phyloP scores from a whole-genome alignment of 2,797 vertebrate species.

The Anniella stebbinsi region DNA sequence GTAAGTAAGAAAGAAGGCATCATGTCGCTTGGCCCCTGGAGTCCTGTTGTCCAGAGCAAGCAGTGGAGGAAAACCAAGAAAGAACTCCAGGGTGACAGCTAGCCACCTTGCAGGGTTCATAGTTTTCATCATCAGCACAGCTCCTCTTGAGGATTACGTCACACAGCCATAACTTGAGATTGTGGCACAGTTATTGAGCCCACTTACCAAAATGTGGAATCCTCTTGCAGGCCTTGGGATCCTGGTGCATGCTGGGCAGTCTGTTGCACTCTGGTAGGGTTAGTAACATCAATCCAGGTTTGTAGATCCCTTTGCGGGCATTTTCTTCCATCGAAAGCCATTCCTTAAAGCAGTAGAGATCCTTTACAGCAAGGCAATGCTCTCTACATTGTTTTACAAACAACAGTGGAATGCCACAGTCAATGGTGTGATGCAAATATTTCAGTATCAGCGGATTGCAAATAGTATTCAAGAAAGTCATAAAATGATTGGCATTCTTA shows the following conservation, averaged over 20 bases:
- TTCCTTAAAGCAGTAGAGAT: conserved; percentile 95
- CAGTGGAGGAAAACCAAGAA: neutral
- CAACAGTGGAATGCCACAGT: conserved; percentile 70
- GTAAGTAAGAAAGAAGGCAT: too few species aligned
- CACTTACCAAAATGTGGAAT: conserved; percentile 90
- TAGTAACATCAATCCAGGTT: conserved; percentile 77
- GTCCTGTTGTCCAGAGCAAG: neutral
- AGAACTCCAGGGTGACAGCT: neutral
- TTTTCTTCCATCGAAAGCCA: conserved; percentile 87
- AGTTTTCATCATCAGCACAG: neutral
- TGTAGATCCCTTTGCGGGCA: conserved; percentile 80
- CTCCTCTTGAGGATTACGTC: neutral
- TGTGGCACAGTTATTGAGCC: neutral
- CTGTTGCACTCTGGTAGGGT: conserved; percentile 87
- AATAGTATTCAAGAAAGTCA: conserved; percentile 27
- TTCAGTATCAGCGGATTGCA: conserved; percentile 43
- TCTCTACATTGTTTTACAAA: conserved; percentile 84
- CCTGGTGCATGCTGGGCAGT: conserved; percentile 87
- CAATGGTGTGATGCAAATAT: conserved; percentile 44
- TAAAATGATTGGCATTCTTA: neutral
- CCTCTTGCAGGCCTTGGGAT: conserved; percentile 84
- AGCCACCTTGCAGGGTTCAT: neutral
- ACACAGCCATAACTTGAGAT: neutral
- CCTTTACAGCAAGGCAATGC: conserved; percentile 94
- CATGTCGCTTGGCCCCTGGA: neutral